Base-by-base conservation (phyloP, 2,888 invertebrate genomes). In the Spilosoma lubricipeda region DNA sequence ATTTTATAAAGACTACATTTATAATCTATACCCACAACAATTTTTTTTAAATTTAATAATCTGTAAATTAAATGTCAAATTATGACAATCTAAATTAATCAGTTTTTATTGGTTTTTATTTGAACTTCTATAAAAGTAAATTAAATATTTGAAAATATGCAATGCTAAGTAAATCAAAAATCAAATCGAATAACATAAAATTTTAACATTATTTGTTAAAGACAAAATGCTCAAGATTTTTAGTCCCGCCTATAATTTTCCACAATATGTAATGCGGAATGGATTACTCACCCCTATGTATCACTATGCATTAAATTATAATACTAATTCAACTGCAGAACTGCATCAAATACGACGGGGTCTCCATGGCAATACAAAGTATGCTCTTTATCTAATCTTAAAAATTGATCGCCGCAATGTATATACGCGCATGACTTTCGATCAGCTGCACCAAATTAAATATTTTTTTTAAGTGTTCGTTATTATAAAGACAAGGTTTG, bases 201-300 rank as follows among this genome's bases (percentile, higher is more conserved):
- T 27, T n/a, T 39, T 9, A 9, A 18, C 20, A 2, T 39, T 39
- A 39, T 33, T 27, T 18, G 5, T 48, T 64, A n/a, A 23, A 15
- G 33, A 71, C 71, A 71, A 71, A 48, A 71, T 71, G 71, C n/a
- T 65, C 23, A 71, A 65, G 48, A 18, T 71, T 33, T 23, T 45
- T 8, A 64, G 71, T 23, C n/a, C 1, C n/a, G 8, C n/a, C 18
- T 27, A n/a, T 11, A 13, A 15, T 36, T 65, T 4, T 30, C 8
- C 48, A 48, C 48, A 71, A 48, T 3, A 33, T 4, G 0, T 18
- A n/a, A 30, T 36, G 33, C 30, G 48, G n/a, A 36, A 33, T 23
- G 36, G n/a, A 20, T 20, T 66, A 18, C 56, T 7, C 36, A 36
- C 36, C 48, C 23, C 52, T 9, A 11, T n/a, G 7, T 0, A 33